Evolutionary conservation across 2,113 vertebrate species (phyloP).

Genomic region (Pachyramphus minor): DNA sequence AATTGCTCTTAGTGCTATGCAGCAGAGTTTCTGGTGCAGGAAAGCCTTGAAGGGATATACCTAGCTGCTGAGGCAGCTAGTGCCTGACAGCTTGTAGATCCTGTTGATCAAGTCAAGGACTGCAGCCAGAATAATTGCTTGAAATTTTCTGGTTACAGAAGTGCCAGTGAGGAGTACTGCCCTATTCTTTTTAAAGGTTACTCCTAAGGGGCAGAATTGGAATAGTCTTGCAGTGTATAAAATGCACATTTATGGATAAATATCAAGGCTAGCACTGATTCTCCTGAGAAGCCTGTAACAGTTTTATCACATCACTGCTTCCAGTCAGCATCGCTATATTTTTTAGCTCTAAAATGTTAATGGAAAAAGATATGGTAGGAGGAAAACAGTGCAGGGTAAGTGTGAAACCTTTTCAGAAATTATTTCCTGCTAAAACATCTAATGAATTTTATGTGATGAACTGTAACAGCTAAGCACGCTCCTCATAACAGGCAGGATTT

Average conservation of each 20-base stretch:
- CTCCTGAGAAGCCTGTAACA: neutral
- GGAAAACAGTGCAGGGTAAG: neutral
- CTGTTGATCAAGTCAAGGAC: constrained; percentile 26
- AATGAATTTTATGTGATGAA: neutral
- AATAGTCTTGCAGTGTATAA: constrained; percentile 7
- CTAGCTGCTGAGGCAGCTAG: neutral
- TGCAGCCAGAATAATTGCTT: constrained; percentile 18
- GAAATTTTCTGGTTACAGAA: constrained; percentile 5
- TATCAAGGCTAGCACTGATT: constrained; percentile 18
- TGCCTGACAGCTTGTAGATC: neutral
- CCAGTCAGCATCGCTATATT: neutral
- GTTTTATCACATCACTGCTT: neutral
- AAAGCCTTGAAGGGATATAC: neutral
- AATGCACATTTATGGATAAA: neutral
- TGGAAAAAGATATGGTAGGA: neutral
- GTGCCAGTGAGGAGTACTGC: neutral
- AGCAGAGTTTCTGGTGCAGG: neutral
- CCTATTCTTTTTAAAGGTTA: neutral
- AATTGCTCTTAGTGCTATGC: neutral
- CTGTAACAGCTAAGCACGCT: neutral
- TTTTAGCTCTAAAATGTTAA: neutral
- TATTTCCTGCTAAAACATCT: constrained; percentile 18
- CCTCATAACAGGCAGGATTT: neutral
- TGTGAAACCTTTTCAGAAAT: constrained; percentile 14
- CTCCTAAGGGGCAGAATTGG: neutral